Percentiles rank a stretch among this genome's conserved stretches.
Conservation (phyloP, 2,113 vertebrate genomes). For the Bubalus kerabau region DNA sequence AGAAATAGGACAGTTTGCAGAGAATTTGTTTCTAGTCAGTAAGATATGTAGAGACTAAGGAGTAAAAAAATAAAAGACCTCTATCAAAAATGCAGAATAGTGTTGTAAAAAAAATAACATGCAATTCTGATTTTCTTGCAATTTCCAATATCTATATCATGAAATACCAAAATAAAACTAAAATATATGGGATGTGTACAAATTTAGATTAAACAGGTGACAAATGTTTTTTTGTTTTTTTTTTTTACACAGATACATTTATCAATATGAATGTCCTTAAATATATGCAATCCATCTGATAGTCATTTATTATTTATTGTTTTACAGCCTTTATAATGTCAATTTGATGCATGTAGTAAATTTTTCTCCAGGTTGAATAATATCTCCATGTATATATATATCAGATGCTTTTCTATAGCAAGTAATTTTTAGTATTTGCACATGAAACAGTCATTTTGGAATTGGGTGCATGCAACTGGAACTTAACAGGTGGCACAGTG, state of each 20-base stretch:
- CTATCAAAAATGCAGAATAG: not conserved
- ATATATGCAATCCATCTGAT: not conserved
- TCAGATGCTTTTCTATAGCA: conserved; percentile 46
- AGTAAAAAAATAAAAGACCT: not conserved
- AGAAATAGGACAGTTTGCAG: not conserved
- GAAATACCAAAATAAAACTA: not conserved
- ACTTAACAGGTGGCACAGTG: not conserved
- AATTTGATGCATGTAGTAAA: conserved; percentile 48
- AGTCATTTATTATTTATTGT: conserved; percentile 53
- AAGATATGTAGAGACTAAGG: not conserved
- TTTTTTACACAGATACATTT: not conserved
- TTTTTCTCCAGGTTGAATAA: conserved; percentile 60
- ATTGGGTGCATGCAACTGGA: not conserved
- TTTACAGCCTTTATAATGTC: conserved; percentile 25
- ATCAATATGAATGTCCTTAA: conserved; percentile 11
- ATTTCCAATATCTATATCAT: not conserved
- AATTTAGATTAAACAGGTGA: conserved; percentile 27
- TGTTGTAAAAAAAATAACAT: not conserved
- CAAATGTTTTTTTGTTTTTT: not conserved
- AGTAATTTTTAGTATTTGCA: conserved; percentile 35
- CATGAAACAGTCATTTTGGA: conserved; percentile 51
- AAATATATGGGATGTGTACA: not conserved
- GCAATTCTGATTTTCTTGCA: not conserved
- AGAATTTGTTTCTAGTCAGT: not conserved
- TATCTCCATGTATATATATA: not conserved